Base-by-base conservation (phyloP, 2,113 vertebrate genomes). In the Copsychus sechellarum region DNA sequence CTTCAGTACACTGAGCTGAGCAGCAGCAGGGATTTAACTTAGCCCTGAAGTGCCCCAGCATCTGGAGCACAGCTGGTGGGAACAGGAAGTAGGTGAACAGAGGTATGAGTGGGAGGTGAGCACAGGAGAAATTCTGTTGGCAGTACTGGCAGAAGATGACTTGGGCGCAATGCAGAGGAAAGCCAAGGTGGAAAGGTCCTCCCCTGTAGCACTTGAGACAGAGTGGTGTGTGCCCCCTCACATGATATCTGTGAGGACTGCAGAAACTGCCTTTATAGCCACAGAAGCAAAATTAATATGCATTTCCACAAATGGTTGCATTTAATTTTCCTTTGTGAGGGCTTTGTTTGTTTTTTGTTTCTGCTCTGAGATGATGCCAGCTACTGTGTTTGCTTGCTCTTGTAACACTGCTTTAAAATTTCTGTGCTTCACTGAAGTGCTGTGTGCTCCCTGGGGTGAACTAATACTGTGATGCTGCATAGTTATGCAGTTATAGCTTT, bases 331-430 rank as follows among this genome's bases (percentile, higher is more conserved):
- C 57, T 93, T 65, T 66, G 53, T 54, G 48, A 97, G 92, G 89
- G 88, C 76, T 96, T 96, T 14, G 29, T 95, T 85, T 95, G 88
- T 50, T 96, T 95, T 36, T 90, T 89, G 92, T 84, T 92, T 61
- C 86, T 95, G 83, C 88, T 94, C 66, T 78, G 86, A 96, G 69
- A 94, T 93, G 69, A 92, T 95, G 93, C 89, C 88, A 87, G 77
- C 94, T 95, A 43, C 92, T 82, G 43, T 85, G 85, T 96, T 96
- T 96, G 96, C 97, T 98, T 98, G 97, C 97, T 97, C 62, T 95
- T 97, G 31, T 88, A 97, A 98, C 95, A 62, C 95, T 60, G 97
- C 98, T 98, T 88, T 84, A 88, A 88, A 73, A 93, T 96, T 47
- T 97, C 97, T 81, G 18, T 79, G 96, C 97, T 96, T 97, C 94